Evolutionary conservation across 2,797 vertebrate species (phyloP).

Genomic region (Brachymystax lenok): DNA sequence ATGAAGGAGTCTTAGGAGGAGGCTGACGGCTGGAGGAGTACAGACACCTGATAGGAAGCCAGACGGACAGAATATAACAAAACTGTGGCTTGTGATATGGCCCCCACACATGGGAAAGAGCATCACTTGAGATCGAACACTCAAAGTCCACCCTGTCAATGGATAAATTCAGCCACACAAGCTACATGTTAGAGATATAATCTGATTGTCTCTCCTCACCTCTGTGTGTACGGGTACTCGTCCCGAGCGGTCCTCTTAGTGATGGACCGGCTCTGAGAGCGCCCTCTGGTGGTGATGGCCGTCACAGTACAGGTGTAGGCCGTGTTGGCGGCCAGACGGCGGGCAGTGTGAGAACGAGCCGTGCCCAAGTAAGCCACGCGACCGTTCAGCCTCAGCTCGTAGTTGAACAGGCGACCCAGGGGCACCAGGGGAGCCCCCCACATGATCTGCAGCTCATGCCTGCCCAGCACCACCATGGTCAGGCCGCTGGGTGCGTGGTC

Average conservation of each 20-base stretch:
- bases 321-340: constrained; percentile 48
- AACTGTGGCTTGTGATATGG: background rate
- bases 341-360: constrained; percentile 42
- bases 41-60: constrained; percentile 33
- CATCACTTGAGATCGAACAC: background rate
- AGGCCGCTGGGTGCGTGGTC: constrained; percentile 55
- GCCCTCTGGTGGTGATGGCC: constrained; percentile 62
- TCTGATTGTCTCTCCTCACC: constrained; percentile 28
- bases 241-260: constrained; percentile 57
- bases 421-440: constrained; percentile 52
- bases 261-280: constrained; percentile 53
- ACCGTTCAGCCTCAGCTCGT: constrained; percentile 62
- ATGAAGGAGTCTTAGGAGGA: constrained; percentile 5
- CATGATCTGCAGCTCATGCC: constrained; percentile 57
- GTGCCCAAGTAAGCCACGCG: constrained; percentile 57
- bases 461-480: constrained; percentile 48
- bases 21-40: constrained; percentile 39
- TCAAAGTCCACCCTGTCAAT: background rate
- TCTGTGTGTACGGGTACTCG: constrained; percentile 47
- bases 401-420: constrained; percentile 59
- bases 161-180: background rate
- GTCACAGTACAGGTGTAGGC: constrained; percentile 58
- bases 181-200: background rate
- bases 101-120: background rate
- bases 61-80: constrained; percentile 17